Base-by-base conservation (phyloP, 2,888 invertebrate species). In the Danaus chrysippus region DNA sequence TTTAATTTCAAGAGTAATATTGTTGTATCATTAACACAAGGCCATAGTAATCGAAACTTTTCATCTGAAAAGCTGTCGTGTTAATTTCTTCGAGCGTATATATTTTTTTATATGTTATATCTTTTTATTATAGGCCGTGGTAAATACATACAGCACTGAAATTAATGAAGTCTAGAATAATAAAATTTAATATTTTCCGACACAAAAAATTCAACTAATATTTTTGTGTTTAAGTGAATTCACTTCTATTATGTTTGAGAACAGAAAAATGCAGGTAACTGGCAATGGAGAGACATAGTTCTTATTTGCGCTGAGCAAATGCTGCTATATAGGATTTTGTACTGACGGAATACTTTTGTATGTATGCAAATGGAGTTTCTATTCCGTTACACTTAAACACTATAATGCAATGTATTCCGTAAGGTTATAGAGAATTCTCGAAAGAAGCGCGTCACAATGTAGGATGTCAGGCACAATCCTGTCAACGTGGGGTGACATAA, bases 401-500 rank as follows among this genome's bases (percentile, higher is more conserved):
- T 41, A 59, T 43, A 57, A 56, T 62, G 34, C 46, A 46, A 61
- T 49, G 12, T 17, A 15, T 15, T 43, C 53, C n/a, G 15, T 23
- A 42, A 53, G 55, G 46, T 12, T 56, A 52, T 42, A 44, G 15
- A 43, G 59, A 49, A 57, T 56, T 67, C 59, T 61, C 10, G 56
- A 61, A 64, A 67, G 62, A 62, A 61, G 62, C 56, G 53, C 64
- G 43, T 49, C 41, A 62, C 59, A 64, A 60, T 62, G 54, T 64
- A 61, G 62, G 58, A 64, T 55, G 62, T 58, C 66, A 62, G 55
- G 60, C 64, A 61, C 64, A 64, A 64, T 67, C 67, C 58, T 64
- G 62, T 64, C 67, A 67, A 58, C 66, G 56, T 54, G 64, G 55
- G 67, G 62, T 57, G 64, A 67, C 67, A 64, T 64, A 62, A 67